Evolutionary conservation across 2,888 invertebrate species (phyloP).

Genomic region (Antheraea yamamai): DNA sequence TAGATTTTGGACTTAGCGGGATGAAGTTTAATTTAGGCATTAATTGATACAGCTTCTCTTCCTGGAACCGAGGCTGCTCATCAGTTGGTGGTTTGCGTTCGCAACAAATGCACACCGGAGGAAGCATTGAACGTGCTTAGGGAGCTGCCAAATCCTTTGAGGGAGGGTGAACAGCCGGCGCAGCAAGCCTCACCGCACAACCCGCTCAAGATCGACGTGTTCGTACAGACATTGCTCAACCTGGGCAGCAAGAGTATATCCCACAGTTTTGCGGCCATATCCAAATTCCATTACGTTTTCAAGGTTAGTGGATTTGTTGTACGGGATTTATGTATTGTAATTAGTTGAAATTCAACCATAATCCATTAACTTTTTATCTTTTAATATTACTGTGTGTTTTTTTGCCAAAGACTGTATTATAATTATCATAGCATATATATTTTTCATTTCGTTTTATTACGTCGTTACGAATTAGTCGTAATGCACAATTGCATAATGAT

Average conservation of each 20-base stretch:
- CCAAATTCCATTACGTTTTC: slow-evolving; percentile 96
- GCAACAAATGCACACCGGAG: slow-evolving; percentile 94
- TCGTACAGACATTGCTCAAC: slow-evolving; percentile 96
- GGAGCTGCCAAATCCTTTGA: slow-evolving; percentile 91
- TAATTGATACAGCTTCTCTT: slow-evolving; percentile 81
- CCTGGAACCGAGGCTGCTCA: slow-evolving; percentile 93
- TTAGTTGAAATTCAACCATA: too few species aligned
- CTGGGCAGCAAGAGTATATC: slow-evolving; percentile 98
- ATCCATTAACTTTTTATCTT: too few species aligned
- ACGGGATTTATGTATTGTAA: too few species aligned
- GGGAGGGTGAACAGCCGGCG: slow-evolving; percentile 85
- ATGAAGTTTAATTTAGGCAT: too few species aligned
- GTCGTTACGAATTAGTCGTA: too few species aligned
- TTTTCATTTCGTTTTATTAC: too few species aligned
- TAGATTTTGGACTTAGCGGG: too few species aligned
- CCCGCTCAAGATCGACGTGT: slow-evolving; percentile 97
- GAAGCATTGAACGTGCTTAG: slow-evolving; percentile 93
- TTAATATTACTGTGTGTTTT: too few species aligned
- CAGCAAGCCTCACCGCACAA: slow-evolving; percentile 89
- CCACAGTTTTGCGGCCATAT: slow-evolving; percentile 99
- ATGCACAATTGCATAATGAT: too few species aligned
- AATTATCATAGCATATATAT: too few species aligned
- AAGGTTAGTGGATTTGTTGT: slow-evolving; percentile 85
- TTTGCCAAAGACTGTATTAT: too few species aligned
- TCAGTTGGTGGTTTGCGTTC: slow-evolving; percentile 92